A percentile compares a stretch with the other conserved stretches of the same genome.
Evolutionary conservation across 2,888 invertebrate genomes (phyloP).

Genomic region (Mimas tiliae): DNA sequence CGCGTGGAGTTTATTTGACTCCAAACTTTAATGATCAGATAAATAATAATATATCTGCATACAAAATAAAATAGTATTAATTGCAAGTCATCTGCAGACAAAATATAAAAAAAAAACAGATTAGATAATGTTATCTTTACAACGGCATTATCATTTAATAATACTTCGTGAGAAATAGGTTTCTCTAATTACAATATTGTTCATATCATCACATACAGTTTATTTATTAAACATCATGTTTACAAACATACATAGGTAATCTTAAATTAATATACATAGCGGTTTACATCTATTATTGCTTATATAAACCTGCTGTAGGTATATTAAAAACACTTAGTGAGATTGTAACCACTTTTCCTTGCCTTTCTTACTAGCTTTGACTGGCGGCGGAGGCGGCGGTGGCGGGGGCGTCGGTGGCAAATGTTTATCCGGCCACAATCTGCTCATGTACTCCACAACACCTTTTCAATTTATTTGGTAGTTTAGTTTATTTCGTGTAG

Average conservation of each 20-base stretch:
- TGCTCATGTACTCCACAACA: conserved; percentile 28
- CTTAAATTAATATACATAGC: not conserved
- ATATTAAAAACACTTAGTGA: not conserved
- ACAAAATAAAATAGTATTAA: no score
- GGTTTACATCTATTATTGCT: not conserved
- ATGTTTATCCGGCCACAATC: conserved; percentile 43
- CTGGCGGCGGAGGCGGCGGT: conserved; percentile 27
- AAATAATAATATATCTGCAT: no score
- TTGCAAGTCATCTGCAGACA: no score
- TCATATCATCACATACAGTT: no score
- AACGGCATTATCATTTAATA: no score
- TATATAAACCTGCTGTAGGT: not conserved
- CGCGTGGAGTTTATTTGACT: not conserved
- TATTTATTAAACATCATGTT: no score
- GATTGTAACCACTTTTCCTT: not conserved
- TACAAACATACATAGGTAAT: not conserved
- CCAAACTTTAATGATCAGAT: no score
- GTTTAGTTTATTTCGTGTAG: no score
- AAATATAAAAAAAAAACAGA: no score
- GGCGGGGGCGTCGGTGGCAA: conserved; percentile 34
- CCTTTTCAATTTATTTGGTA: not conserved
- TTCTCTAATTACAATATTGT: no score
- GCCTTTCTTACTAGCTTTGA: not conserved
- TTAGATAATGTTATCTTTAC: no score
- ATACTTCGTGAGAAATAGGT: no score